Evolutionary conservation across 1,140 invertebrate genomes (phyloP), one percentile per base, ranked within the genome.

Genomic region (Caerostris darwini): DNA sequence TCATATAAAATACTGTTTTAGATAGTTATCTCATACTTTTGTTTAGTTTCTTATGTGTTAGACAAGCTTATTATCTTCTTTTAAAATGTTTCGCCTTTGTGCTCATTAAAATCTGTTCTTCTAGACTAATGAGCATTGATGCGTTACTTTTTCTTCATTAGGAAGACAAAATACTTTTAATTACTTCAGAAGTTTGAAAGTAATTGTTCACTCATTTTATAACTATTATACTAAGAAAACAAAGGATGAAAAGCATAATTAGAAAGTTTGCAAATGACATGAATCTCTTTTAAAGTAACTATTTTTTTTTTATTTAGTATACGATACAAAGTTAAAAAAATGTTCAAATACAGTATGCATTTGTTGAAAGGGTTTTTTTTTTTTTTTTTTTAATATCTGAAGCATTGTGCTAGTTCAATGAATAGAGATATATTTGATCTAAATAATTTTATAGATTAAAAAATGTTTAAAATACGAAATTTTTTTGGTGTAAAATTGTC

Each of bases 151-250:
- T 77, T 77, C 10, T 50, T 5, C 34, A 53, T 77, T 77, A 77
- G 57, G 6, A 17, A 0, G 10, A 19, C 54, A 85, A 57, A 85
- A 54, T 19, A 19, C 34, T n/a, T 85, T 85, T 77, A 77, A 77
- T 77, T 77, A 50, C 71, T 50, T 53, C 69, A 77, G n/a, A 77
- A 34, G 19, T 71, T 71, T 34, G 69, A 71, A 71, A 71, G 10
- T 71, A 77, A 77, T 77, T 53, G 34, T 77, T 12, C 34, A 34
- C 12, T 77, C 34, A 77, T 77, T 77, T 77, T 50, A n/a, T 14
- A 17, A 67, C 14, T 67, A 67, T 17, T n/a, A 17, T 67, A 14
- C 17, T 67, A n/a, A 17, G 14, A 67, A 12, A 64, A n/a, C 12
- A 64, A 64, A 17, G 34, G 34, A 64, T 10, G 61, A 64, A 61